Percentiles rank a stretch among this genome's conserved stretches.
Evolutionary conservation across 1,140 invertebrate genomes (phyloP).

Genomic region (Drosophila burlai): DNA sequence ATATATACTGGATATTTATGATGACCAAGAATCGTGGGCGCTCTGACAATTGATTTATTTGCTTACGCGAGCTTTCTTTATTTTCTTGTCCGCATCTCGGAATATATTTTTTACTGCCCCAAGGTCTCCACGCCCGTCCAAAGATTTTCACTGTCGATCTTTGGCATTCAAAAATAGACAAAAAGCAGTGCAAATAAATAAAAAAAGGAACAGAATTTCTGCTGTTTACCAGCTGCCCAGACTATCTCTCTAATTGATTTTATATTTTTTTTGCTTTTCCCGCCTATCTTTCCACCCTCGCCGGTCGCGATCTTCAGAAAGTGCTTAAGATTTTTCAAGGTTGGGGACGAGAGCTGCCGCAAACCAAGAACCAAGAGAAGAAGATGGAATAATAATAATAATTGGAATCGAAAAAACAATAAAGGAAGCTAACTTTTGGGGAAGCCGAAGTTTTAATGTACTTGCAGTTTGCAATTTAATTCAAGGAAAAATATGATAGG

Average conservation of each 20-base stretch:
- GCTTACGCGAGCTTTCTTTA: slow-evolving; percentile 60
- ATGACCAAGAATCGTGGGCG: slow-evolving; percentile 55
- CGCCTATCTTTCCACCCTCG: not conserved
- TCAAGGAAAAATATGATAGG: not conserved
- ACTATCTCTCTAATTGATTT: slow-evolving; percentile 68
- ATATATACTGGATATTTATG: slow-evolving; percentile 41
- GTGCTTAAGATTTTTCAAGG: slow-evolving; percentile 39
- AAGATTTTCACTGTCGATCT: slow-evolving; percentile 72
- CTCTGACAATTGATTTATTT: slow-evolving; percentile 62
- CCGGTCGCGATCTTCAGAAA: not conserved
- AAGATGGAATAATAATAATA: not conserved
- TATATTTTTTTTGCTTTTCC: slow-evolving; percentile 13
- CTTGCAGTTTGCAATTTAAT: not conserved
- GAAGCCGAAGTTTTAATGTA: not conserved
- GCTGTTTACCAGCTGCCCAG: slow-evolving; percentile 60
- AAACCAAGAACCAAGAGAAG: not conserved
- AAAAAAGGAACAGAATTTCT: slow-evolving; percentile 24
- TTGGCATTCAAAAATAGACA: slow-evolving; percentile 79
- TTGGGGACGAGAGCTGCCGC: slow-evolving; percentile 18
- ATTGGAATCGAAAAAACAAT: not conserved
- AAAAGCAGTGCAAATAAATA: slow-evolving; percentile 10
- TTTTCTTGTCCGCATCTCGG: slow-evolving; percentile 33
- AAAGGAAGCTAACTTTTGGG: not conserved
- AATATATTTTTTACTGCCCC: slow-evolving; percentile 44
- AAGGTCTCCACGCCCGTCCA: slow-evolving; percentile 56